Base-by-base conservation (phyloP, 2,888 invertebrate genomes). In the Oscheius onirici region DNA sequence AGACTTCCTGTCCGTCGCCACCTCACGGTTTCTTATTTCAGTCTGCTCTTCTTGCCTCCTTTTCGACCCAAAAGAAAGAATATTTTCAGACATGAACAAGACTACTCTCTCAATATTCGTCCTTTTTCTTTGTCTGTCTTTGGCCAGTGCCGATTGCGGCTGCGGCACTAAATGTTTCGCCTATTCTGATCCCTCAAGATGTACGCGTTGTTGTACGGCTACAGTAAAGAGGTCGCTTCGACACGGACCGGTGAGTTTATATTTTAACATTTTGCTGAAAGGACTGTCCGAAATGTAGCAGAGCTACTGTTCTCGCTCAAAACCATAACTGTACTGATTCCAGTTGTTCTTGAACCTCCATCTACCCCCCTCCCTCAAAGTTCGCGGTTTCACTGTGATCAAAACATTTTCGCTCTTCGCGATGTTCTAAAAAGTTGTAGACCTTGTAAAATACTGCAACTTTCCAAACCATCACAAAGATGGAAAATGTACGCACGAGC, bases 151-250 rank as follows among this genome's bases (percentile, higher is more conserved):
- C 22, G 82, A 82, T 55, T 84, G 84, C 54, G 83, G 82, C 34
- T 84, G 84, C 57, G 83, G 81, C 8, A 41, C 77, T 1, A 73
- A 81, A 17, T 84, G 84, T 52, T 55, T 67, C 20, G 70, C 60
- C 22, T 84, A 81, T 70, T 54, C 76, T 41, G 69, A 74, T 22
- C 78, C 80, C 3, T 68, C 72, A 1, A 73, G 79, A 20, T 83
- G 83, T 61, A 75, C 81, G 3, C 71, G 84, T 3, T 84, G 84
- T 44, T 84, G 84, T 60, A 84, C 84, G 10, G 80, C 79, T n/a
- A 76, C 81, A 3, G 81, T 84, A 8, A 78, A 83, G 61, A 73
- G 84, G 24, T 80, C 81, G 13, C 46, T 71, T 3, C 63, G 63
- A 10, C 24, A 26, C 34, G 63, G 63, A 46, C 63, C 63, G 15